phyloP scores from a whole-genome alignment of 1,140 invertebrate species.

The Pectinophora gossypiella region DNA sequence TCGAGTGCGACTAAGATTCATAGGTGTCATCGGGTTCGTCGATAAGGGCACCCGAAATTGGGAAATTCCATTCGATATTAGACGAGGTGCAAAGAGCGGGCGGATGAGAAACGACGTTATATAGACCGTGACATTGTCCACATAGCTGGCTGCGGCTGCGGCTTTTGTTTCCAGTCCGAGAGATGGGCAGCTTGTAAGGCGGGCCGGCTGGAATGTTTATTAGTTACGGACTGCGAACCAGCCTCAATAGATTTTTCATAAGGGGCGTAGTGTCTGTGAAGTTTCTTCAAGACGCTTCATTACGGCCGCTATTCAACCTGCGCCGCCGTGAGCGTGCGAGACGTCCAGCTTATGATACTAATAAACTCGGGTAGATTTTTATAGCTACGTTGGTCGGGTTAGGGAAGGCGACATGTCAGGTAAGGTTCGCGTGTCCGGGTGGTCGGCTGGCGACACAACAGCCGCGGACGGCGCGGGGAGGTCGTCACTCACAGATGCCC shows the following conservation, averaged over 20 bases:
- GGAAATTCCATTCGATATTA: constrained; percentile 48
- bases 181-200: background rate
- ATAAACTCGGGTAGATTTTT: too few relatives aligned
- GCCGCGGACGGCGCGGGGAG: too few relatives aligned
- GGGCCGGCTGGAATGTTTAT: constrained; percentile 15
- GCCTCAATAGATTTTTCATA: background rate
- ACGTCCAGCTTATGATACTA: too few relatives aligned
- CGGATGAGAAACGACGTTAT: constrained; percentile 15
- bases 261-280: background rate
- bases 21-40: constrained; percentile 51
- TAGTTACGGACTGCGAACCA: constrained; percentile 8
- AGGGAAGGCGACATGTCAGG: too few relatives aligned
- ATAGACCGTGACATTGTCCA: constrained; percentile 16
- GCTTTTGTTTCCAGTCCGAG: background rate
- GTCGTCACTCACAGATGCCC: constrained; percentile 32
- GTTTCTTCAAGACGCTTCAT: background rate
- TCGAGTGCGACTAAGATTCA: constrained; percentile 31
- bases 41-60: constrained; percentile 51
- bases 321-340: too few relatives aligned
- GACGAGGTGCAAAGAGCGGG: constrained; percentile 25
- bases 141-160: constrained; percentile 9
- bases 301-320: too few relatives aligned
- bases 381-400: too few relatives aligned
- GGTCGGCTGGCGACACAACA: too few relatives aligned
- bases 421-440: too few relatives aligned